Conservation (phyloP, 2,797 vertebrate genomes). For the Falco berigora region DNA sequence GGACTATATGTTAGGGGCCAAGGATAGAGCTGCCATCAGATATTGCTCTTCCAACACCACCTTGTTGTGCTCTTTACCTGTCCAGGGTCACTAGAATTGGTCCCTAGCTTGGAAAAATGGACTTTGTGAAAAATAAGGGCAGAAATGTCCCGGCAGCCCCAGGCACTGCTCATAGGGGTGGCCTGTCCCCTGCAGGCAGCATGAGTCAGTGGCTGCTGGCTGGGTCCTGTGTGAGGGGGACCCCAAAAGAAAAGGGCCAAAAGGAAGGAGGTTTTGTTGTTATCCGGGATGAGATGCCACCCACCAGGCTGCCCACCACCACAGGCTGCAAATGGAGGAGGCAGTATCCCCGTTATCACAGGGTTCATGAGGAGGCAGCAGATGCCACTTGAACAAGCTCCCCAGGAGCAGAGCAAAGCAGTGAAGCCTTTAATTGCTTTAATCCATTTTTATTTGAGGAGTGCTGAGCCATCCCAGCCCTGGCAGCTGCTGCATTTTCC, state of each 20-base stretch:
- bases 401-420: neutral
- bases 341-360: neutral
- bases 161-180: neutral
- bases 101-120: neutral
- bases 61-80: neutral
- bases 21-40: neutral
- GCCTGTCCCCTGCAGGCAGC: neutral
- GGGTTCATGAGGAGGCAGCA: neutral
- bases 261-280: neutral
- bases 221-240: neutral
- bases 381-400: neutral
- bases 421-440: conserved; percentile 4
- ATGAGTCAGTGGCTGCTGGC: neutral
- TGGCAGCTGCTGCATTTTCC: neutral
- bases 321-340: neutral
- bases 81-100: neutral
- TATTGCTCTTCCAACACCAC: neutral
- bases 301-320: neutral
- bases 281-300: neutral
- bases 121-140: neutral
- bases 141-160: neutral
- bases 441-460: conserved; percentile 4
- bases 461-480: neutral
- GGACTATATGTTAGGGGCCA: neutral
- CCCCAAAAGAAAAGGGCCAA: neutral